Percentiles rank a stretch among this genome's conserved stretches.
These are phyloP conservation scores for Casuarius casuarius DNA, from an alignment of 2,113 vertebrate species.

Conservation along the genomic window DNA sequence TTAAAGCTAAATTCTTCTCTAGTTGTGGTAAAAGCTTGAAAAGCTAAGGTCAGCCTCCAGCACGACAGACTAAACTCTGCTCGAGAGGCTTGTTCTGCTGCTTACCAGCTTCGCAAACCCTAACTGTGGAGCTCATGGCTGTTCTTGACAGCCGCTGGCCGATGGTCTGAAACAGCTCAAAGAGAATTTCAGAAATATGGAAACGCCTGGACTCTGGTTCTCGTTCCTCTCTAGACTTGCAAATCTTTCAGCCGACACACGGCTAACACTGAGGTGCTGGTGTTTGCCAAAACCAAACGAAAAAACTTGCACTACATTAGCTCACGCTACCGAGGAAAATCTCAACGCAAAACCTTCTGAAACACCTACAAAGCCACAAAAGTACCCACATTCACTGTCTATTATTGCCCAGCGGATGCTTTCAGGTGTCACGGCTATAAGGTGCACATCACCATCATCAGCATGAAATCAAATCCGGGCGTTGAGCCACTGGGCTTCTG, in stretches of 20 bases:
- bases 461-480: rapidly evolving
- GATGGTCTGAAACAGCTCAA: rapidly evolving
- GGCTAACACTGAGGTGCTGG: not conserved
- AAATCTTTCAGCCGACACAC: not conserved
- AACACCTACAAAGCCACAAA: too few relatives aligned
- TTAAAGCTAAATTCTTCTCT: not conserved
- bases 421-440: not conserved
- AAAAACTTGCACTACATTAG: too few relatives aligned
- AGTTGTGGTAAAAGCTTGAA: conserved; percentile 11
- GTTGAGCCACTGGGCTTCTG: not conserved
- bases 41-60: not conserved
- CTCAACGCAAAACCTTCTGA: not conserved
- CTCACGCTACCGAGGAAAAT: not conserved
- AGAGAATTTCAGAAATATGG: not conserved
- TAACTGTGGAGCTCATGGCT: rapidly evolving
- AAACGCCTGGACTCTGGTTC: not conserved
- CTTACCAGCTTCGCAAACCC: rapidly evolving
- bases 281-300: too few relatives aligned
- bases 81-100: not conserved
- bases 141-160: not conserved
- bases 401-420: not conserved
- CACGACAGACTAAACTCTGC: not conserved
- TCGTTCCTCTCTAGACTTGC: not conserved
- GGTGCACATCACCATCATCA: rapidly evolving
- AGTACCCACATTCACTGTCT: rapidly evolving